phyloP scores from a whole-genome alignment of 2,113 vertebrate species.

The Ophthalmolycus amberensis region DNA sequence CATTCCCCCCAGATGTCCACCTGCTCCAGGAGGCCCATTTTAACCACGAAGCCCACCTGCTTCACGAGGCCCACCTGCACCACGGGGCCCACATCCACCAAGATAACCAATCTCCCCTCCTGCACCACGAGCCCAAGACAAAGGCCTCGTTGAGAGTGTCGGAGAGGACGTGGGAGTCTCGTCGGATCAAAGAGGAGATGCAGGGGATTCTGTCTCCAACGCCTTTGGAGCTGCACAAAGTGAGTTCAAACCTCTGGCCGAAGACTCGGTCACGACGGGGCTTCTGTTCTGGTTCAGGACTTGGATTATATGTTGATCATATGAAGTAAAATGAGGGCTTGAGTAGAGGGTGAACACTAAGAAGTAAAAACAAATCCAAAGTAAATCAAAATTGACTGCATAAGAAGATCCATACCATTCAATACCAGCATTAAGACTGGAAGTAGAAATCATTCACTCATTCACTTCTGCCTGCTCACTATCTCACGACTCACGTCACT shows the following conservation, averaged over 20 bases:
- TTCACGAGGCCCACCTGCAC: slow-evolving; percentile 67
- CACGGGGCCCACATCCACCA: slow-evolving; percentile 61
- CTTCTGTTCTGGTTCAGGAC: neutral
- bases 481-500: too few species aligned
- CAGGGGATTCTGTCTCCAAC: slow-evolving; percentile 90
- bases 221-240: slow-evolving; percentile 94
- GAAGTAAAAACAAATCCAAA: too few species aligned
- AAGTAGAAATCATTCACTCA: too few species aligned
- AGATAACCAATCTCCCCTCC: slow-evolving; percentile 62
- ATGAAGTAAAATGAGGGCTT: neutral
- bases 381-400: too few species aligned
- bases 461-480: too few species aligned
- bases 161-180: slow-evolving; percentile 88
- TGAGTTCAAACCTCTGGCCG: slow-evolving; percentile 63
- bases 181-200: slow-evolving; percentile 89
- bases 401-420: too few species aligned
- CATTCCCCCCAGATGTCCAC: slow-evolving; percentile 46
- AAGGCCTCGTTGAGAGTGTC: slow-evolving; percentile 82
- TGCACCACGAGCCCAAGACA: slow-evolving; percentile 74
- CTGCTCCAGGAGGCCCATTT: slow-evolving; percentile 60
- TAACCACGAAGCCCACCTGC: slow-evolving; percentile 66
- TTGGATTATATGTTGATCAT: neutral
- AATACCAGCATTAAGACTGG: too few species aligned
- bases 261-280: too few species aligned
- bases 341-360: neutral